Conservation (phyloP, 1,140 invertebrate species). For the Eciton burchellii region DNA sequence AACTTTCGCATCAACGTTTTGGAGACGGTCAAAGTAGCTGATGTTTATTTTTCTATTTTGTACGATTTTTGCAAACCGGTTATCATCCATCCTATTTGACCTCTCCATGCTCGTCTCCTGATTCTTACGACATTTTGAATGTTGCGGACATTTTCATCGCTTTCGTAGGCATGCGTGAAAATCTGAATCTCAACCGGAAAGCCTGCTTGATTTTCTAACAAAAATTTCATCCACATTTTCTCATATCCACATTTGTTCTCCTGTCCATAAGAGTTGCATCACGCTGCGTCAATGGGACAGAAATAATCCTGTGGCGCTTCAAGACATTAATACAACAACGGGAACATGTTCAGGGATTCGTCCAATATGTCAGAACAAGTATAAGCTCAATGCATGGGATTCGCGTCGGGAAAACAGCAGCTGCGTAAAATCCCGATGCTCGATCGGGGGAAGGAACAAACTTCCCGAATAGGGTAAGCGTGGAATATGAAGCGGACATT, state of each 20-base stretch:
- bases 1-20: too few relatives aligned
- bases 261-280: not conserved
- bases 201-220: not conserved
- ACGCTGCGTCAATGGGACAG: not conserved
- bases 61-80: too few relatives aligned
- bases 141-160: too few relatives aligned
- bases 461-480: conserved; percentile 6
- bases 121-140: too few relatives aligned
- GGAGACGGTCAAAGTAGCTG: too few relatives aligned
- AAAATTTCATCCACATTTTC: not conserved
- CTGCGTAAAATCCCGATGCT: conserved; percentile 18
- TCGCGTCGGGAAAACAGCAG: not conserved
- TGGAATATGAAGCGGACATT: conserved; percentile 42
- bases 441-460: conserved; percentile 12
- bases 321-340: not conserved
- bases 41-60: too few relatives aligned
- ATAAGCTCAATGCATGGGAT: conserved; percentile 3
- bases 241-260: too few relatives aligned
- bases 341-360: not conserved
- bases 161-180: too few relatives aligned
- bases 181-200: too few relatives aligned
- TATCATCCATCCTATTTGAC: too few relatives aligned
- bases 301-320: conserved; percentile 18
- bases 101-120: too few relatives aligned
- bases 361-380: not conserved